phyloP scores from a whole-genome alignment of 1,140 invertebrate species.

The Cotesia chilonis region DNA sequence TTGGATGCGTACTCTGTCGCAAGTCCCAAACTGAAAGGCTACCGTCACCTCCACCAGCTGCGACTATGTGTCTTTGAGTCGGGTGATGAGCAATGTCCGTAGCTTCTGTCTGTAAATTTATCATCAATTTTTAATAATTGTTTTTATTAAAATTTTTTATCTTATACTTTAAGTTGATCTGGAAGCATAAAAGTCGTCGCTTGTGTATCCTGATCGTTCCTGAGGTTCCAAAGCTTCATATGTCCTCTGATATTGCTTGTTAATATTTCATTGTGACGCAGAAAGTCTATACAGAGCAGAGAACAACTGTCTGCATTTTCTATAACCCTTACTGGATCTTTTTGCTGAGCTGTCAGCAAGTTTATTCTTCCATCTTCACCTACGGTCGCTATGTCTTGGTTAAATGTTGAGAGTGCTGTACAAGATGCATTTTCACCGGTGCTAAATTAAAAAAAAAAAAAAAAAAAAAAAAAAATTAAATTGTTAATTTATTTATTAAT shows the following conservation, averaged over 20 bases:
- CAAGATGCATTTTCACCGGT: constrained; percentile 68
- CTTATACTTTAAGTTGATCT: constrained; percentile 69
- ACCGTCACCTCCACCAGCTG: constrained; percentile 84
- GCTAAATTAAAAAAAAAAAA: constrained; percentile 36
- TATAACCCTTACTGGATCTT: constrained; percentile 70
- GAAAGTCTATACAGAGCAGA: constrained; percentile 78
- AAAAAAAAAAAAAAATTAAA: neutral
- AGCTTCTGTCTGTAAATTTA: constrained; percentile 67
- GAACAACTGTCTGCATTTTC: constrained; percentile 84
- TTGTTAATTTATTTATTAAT: constrained; percentile 3
- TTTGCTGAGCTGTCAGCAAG: constrained; percentile 72
- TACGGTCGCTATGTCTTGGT: constrained; percentile 77
- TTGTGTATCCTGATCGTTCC: constrained; percentile 69
- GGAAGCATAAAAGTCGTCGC: constrained; percentile 73
- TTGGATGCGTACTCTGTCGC: constrained; percentile 80
- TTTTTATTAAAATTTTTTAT: neutral
- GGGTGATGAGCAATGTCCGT: constrained; percentile 83
- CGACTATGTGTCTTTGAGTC: constrained; percentile 82
- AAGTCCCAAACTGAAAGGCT: constrained; percentile 90
- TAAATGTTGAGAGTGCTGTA: constrained; percentile 73
- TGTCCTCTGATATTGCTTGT: constrained; percentile 86
- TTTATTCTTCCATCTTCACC: constrained; percentile 86
- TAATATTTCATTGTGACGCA: constrained; percentile 81
- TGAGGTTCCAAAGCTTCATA: constrained; percentile 87
- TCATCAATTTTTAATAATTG: constrained; percentile 1